A percentile compares a stretch with the other conserved stretches of the same genome.
Conservation (phyloP, 2,113 vertebrate genomes). For the Cisticola juncidis region DNA sequence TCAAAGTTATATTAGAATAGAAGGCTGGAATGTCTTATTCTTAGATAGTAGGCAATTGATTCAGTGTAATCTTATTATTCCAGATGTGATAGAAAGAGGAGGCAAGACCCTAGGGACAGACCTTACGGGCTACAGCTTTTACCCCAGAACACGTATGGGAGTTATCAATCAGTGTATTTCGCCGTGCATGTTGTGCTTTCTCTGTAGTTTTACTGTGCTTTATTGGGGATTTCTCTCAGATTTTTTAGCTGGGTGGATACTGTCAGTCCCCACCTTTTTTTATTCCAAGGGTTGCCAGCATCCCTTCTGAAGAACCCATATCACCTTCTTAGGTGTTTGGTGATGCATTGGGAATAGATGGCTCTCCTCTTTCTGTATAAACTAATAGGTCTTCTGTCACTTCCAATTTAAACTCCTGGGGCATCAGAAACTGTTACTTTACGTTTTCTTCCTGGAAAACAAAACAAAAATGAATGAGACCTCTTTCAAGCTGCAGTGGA, state of each 20-base stretch:
- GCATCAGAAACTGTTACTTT: constrained; percentile 22
- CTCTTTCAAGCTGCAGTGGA: neutral
- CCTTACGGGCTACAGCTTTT: neutral
- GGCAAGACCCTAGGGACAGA: neutral
- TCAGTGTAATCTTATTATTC: neutral
- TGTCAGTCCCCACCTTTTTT: neutral
- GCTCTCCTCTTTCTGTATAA: neutral
- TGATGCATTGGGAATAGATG: neutral
- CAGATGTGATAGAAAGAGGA: neutral
- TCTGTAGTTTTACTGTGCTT: neutral
- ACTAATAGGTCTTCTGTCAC: constrained; percentile 15
- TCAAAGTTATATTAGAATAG: neutral
- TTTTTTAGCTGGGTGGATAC: neutral
- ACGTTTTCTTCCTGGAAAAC: neutral
- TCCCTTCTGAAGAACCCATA: neutral
- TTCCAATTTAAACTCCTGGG: neutral
- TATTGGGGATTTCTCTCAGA: neutral
- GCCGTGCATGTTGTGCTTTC: neutral
- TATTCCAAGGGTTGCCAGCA: neutral
- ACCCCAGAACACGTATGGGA: neutral
- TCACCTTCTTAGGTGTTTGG: neutral
- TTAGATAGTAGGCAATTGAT: neutral
- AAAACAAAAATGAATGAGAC: neutral
- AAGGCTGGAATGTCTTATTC: neutral
- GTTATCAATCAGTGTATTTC: neutral